These are phyloP conservation scores for Drosophila micromelanica DNA, from an alignment of 1,140 invertebrate species.

Conservation along the genomic window DNA sequence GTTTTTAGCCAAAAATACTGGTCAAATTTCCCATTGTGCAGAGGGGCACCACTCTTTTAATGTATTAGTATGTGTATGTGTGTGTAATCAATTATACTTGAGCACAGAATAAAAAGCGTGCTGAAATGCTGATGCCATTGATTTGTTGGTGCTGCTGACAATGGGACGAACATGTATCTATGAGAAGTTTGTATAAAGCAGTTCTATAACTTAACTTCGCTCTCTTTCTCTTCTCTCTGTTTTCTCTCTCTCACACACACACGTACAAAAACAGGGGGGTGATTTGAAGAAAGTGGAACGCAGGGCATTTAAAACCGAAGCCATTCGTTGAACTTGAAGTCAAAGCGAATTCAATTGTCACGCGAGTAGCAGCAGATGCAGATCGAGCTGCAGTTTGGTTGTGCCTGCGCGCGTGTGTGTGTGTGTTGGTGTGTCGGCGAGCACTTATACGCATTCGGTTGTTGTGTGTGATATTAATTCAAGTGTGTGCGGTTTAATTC, in stretches of 20 bases:
- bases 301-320: conserved; percentile 64
- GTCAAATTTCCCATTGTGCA: too few relatives aligned
- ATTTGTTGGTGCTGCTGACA: conserved; percentile 15
- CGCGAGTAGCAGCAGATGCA: conserved; percentile 55
- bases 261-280: not conserved
- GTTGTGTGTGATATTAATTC: not conserved
- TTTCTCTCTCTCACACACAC: not conserved
- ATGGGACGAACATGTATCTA: not conserved
- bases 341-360: conserved; percentile 71
- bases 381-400: conserved; percentile 24
- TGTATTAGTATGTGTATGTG: not conserved
- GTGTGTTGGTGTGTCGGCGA: not conserved
- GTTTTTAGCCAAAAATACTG: too few relatives aligned
- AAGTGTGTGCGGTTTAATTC: not conserved
- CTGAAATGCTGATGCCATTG: conserved; percentile 20
- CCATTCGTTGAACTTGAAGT: conserved; percentile 72
- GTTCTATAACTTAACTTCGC: not conserved
- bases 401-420: not conserved
- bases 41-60: too few relatives aligned
- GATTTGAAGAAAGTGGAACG: conserved; percentile 47
- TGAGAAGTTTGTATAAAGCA: not conserved
- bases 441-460: too few relatives aligned
- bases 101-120: conserved; percentile 15
- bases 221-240: not conserved
- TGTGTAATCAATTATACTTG: not conserved